phyloP scores from a whole-genome alignment of 2,888 invertebrate genomes.

The Athetis lepigone region DNA sequence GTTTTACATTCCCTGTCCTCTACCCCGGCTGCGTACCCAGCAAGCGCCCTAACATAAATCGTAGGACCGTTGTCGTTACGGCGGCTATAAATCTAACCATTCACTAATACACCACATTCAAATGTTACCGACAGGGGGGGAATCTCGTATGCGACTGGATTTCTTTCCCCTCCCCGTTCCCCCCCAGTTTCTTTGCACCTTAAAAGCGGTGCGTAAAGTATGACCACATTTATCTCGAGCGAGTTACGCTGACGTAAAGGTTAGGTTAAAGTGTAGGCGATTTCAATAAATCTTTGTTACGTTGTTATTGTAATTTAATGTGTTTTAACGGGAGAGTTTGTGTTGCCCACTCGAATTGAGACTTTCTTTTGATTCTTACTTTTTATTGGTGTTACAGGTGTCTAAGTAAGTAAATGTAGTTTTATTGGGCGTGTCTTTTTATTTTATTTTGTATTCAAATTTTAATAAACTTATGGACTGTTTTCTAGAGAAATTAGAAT shows the following conservation, averaged over 20 bases:
- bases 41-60: conserved; percentile 78
- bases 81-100: conserved; percentile 84
- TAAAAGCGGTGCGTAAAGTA: conserved; percentile 76
- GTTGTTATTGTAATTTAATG: conserved; percentile 49
- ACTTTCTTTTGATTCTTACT: not conserved
- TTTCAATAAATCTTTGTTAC: conserved; percentile 44
- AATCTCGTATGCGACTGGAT: conserved; percentile 70
- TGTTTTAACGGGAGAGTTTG: conserved; percentile 24
- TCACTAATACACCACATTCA: conserved; percentile 88
- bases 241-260: conserved; percentile 61
- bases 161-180: conserved; percentile 43
- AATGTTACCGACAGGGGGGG: conserved; percentile 75
- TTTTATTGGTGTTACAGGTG: not conserved
- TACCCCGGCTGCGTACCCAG: conserved; percentile 54
- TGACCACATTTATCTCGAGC: conserved; percentile 74
- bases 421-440: not conserved
- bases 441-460: no score
- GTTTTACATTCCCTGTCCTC: conserved; percentile 48
- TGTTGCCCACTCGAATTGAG: conserved; percentile 15
- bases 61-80: conserved; percentile 77
- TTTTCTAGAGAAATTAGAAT: no score
- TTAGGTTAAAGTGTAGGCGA: conserved; percentile 53
- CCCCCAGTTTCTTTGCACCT: conserved; percentile 69
- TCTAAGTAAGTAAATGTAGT: not conserved
- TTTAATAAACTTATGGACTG: no score